Base-by-base conservation (phyloP, 2,113 vertebrate species). In the Hipposideros armiger region DNA sequence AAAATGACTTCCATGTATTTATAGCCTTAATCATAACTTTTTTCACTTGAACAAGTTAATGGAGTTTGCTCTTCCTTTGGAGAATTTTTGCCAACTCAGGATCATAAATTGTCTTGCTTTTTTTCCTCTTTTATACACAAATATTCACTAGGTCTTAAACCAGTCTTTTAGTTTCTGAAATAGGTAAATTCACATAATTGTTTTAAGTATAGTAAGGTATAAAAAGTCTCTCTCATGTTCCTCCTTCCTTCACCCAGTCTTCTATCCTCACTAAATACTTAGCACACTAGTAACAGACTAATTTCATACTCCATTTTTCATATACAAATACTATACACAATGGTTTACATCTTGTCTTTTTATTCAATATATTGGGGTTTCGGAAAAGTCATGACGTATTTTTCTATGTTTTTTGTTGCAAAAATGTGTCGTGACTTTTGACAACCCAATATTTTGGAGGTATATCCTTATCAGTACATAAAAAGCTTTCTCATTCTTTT, bases 31-130 rank as follows among this genome's bases (percentile, higher is more conserved):
- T 76, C 5, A 3, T 16, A 92, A 73, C 26, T 92, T 62, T 74
- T 67, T 47, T 76, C 67, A 70, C 22, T 91, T 81, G 77, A 94
- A 82, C 9, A 89, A 85, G 56, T 76, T 85, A 80, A 80, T 74
- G 3, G 50, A 66, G 15, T 72, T 45, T 56, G 80, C 60, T 84
- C 28, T 56, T 52, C 74, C 56, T 95, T 85, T 17, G 26, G 36
- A 70, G 24, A 69, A 73, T 26, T 69, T 96, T 26, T 84, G 40
- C 4, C 40, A 90, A 96, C 16, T 32, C 22, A 58, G 30, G 52
- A 81, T 87, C 50, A 83, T 24, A 81, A 76, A 94, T 70, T 90
- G 36, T 81, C 36, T 47, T 4, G 2, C 56, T 67, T 74, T 26
- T 62, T 14, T 52, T 2, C n/a, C n/a, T 30, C 24, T 87, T 86